phyloP scores from a whole-genome alignment of 2,888 invertebrate genomes.

The Agrochola litura region DNA sequence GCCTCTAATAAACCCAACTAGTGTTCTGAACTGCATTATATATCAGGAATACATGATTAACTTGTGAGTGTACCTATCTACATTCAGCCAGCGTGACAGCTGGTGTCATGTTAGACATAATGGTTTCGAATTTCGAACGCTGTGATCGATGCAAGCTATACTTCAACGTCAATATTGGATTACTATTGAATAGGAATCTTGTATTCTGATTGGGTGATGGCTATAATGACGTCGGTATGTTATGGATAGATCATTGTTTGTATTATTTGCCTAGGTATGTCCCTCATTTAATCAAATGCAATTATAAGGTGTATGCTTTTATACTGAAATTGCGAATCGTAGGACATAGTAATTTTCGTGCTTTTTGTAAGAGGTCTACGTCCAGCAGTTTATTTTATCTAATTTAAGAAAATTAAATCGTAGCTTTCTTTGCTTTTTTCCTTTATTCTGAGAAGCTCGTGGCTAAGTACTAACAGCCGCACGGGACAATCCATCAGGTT shows the following conservation, averaged over 20 bases:
- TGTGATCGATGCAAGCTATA: constrained; percentile 46
- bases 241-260: neutral
- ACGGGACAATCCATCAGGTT: no score
- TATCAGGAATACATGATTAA: constrained; percentile 23
- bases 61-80: constrained; percentile 5
- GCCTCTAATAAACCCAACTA: neutral
- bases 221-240: constrained; percentile 17
- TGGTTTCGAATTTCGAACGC: constrained; percentile 36
- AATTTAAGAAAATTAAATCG: neutral
- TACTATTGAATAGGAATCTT: constrained; percentile 38
- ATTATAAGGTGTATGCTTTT: neutral
- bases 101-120: constrained; percentile 57
- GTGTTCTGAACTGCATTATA: neutral
- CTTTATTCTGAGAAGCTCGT: no score
- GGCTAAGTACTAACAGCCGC: no score
- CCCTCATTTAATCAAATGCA: neutral
- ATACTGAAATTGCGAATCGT: neutral
- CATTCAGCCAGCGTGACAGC: constrained; percentile 31
- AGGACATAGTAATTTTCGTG: neutral
- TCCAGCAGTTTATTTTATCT: no score
- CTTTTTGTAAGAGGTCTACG: neutral
- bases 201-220: constrained; percentile 22
- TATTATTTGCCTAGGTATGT: neutral
- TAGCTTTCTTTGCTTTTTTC: no score
- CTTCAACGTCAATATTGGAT: constrained; percentile 39